A percentile compares a stretch with the other conserved stretches of the same genome.
These are phyloP conservation scores for Drosophila dunni DNA, from an alignment of 1,140 invertebrate species.

Conservation along the genomic window DNA sequence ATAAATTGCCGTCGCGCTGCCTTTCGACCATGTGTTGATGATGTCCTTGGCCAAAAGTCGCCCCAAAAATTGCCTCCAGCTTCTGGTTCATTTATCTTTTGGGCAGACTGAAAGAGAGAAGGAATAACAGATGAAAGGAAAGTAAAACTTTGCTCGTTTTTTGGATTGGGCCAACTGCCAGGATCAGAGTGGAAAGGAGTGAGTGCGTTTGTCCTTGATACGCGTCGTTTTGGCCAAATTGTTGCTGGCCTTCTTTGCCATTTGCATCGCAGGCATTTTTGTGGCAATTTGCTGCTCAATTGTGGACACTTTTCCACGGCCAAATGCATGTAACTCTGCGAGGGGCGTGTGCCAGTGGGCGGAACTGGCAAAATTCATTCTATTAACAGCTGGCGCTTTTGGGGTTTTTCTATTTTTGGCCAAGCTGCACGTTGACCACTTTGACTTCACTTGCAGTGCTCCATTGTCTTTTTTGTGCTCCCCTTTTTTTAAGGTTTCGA, in stretches of 20 bases:
- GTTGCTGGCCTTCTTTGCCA: not conserved
- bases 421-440: conserved; percentile 26
- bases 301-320: conserved; percentile 51
- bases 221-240: conserved; percentile 30
- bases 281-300: conserved; percentile 68
- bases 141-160: not conserved
- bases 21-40: conserved; percentile 59
- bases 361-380: not conserved
- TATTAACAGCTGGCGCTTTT: conserved; percentile 14
- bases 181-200: conserved; percentile 1
- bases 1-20: conserved; percentile 60
- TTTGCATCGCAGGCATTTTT: conserved; percentile 30
- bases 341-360: not conserved
- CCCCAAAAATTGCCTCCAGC: conserved; percentile 28
- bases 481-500: conserved; percentile 39
- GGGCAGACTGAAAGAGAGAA: conserved; percentile 25
- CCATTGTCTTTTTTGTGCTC: conserved; percentile 26
- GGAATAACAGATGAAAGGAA: not conserved
- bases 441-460: conserved; percentile 25
- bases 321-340: conserved; percentile 32
- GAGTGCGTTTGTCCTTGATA: conserved; percentile 68
- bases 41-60: conserved; percentile 63
- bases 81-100: conserved; percentile 63
- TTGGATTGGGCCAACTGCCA: conserved; percentile 55
- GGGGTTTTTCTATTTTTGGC: not conserved